A percentile compares a stretch with the other conserved stretches of the same genome.
These are phyloP conservation scores for Xiphorhynchus elegans DNA, from an alignment of 2,113 vertebrate species.

Conservation along the genomic window DNA sequence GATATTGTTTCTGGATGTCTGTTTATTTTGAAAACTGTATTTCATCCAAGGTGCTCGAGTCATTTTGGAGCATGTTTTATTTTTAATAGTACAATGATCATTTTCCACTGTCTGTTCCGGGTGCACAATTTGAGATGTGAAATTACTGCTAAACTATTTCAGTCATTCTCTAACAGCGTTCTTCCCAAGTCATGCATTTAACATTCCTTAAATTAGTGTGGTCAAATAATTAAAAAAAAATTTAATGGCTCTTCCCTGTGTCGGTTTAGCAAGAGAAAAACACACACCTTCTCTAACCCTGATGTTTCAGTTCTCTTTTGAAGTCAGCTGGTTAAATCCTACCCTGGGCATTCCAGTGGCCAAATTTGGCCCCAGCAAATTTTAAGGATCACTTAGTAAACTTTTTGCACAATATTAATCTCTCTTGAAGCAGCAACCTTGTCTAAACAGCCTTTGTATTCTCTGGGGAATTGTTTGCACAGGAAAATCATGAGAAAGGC, in stretches of 20 bases:
- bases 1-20: neutral
- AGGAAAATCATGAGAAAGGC: neutral
- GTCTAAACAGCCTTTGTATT: neutral
- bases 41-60: neutral
- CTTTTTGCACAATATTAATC: neutral
- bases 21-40: constrained; percentile 11
- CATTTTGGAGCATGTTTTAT: neutral
- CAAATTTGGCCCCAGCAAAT: neutral
- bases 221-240: neutral
- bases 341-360: neutral
- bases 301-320: neutral
- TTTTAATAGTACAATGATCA: constrained; percentile 33
- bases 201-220: neutral
- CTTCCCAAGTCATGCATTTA: neutral
- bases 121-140: neutral
- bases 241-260: neutral
- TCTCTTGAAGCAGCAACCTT: neutral
- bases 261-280: neutral
- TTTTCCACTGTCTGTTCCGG: neutral
- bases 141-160: constrained; percentile 9
- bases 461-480: neutral
- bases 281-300: accelerated
- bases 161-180: neutral
- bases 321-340: neutral
- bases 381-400: neutral